Evolutionary conservation across 2,888 invertebrate genomes (phyloP).

Genomic region (Polyommatus iphigenia): DNA sequence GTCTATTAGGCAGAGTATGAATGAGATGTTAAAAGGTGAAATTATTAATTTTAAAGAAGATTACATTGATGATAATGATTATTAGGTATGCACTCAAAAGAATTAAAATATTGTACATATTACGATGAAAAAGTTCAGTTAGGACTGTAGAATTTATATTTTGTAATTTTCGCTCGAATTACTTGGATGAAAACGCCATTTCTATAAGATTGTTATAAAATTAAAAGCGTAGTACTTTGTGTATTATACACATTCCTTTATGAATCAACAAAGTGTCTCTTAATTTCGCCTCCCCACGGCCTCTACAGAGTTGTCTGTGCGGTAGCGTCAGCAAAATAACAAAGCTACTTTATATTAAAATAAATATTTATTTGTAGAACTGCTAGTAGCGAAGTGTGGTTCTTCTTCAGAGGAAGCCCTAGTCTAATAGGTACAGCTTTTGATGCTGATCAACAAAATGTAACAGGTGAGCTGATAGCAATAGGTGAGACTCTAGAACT

Average conservation of each 20-base stretch:
- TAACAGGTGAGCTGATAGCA: too few species aligned
- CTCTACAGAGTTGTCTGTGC: slow-evolving; percentile 64
- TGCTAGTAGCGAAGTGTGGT: background rate
- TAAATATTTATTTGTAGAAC: background rate
- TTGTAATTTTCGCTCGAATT: background rate
- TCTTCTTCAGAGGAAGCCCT: background rate
- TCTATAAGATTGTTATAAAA: slow-evolving; percentile 31
- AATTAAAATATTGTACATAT: too few species aligned
- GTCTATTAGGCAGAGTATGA: background rate
- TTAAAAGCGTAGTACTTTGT: slow-evolving; percentile 37
- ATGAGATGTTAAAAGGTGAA: background rate
- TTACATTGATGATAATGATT: too few species aligned
- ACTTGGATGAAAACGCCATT: slow-evolving; percentile 16
- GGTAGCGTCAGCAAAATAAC: slow-evolving; percentile 52
- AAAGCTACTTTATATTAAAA: background rate
- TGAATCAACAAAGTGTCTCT: slow-evolving; percentile 73
- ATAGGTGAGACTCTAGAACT: too few species aligned
- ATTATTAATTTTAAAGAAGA: too few species aligned
- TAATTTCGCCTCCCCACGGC: slow-evolving; percentile 71
- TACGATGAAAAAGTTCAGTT: background rate
- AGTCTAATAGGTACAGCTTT: too few species aligned
- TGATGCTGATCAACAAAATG: too few species aligned
- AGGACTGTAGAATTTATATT: background rate
- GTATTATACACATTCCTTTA: slow-evolving; percentile 61
- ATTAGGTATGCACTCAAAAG: background rate